These are phyloP conservation scores for Lerema accius DNA, from an alignment of 1,140 invertebrate genomes.

Conservation along the genomic window DNA sequence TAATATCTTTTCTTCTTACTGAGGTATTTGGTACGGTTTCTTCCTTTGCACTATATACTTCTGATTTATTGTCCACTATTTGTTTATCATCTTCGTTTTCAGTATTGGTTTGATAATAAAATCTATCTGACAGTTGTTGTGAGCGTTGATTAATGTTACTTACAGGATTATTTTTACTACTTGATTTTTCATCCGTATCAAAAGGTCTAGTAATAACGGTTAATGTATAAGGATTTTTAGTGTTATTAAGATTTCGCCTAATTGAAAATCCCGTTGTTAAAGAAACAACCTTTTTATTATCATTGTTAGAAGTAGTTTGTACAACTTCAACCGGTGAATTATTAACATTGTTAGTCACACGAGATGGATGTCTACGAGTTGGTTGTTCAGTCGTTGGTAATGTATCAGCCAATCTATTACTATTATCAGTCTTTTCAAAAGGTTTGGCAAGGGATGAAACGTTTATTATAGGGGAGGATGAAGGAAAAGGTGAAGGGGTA, in stretches of 20 bases:
- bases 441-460: slow-evolving; percentile 76
- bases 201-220: slow-evolving; percentile 65
- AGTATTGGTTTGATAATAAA: slow-evolving; percentile 46
- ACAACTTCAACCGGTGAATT: slow-evolving; percentile 48
- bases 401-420: slow-evolving; percentile 56
- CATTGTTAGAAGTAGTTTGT: slow-evolving; percentile 42
- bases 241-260: slow-evolving; percentile 68
- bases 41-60: slow-evolving; percentile 13
- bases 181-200: slow-evolving; percentile 47
- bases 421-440: slow-evolving; percentile 76
- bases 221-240: slow-evolving; percentile 73
- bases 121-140: slow-evolving; percentile 44
- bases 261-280: slow-evolving; percentile 80
- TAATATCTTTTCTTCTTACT: slow-evolving; percentile 46
- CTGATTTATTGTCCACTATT: not conserved
- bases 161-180: slow-evolving; percentile 29
- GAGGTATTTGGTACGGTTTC: slow-evolving; percentile 29
- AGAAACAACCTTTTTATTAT: slow-evolving; percentile 68
- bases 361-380: slow-evolving; percentile 51
- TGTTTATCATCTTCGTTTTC: slow-evolving; percentile 29
- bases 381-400: slow-evolving; percentile 59
- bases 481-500: slow-evolving; percentile 50
- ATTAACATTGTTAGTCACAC: slow-evolving; percentile 57
- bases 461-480: slow-evolving; percentile 60
- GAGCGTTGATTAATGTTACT: slow-evolving; percentile 43